These are phyloP conservation scores for Aquatica leii DNA, from an alignment of 2,888 invertebrate genomes.

Conservation along the genomic window DNA sequence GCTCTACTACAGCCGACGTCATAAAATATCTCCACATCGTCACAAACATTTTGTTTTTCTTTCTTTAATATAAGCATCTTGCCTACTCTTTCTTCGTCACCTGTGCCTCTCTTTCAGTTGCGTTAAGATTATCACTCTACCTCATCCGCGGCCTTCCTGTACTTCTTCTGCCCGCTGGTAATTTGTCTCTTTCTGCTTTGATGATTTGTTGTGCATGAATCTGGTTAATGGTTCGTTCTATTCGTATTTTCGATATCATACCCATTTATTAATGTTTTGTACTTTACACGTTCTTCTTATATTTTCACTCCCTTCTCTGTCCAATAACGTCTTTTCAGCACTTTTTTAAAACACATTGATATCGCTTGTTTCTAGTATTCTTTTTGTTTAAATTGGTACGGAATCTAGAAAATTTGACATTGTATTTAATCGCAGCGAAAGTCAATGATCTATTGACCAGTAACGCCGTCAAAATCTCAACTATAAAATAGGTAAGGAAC, in stretches of 20 bases:
- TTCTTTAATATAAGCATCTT: not conserved
- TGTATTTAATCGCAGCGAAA: too few relatives aligned
- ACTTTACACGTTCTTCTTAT: slow-evolving; percentile 18
- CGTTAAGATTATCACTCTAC: slow-evolving; percentile 12
- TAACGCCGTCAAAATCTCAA: too few relatives aligned
- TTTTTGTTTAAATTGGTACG: too few relatives aligned
- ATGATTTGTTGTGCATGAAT: slow-evolving; percentile 17
- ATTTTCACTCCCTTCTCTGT: slow-evolving; percentile 25
- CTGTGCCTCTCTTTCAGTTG: not conserved
- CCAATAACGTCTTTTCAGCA: slow-evolving; percentile 18
- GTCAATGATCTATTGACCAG: too few relatives aligned
- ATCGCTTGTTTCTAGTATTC: not conserved
- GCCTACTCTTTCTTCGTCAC: slow-evolving; percentile 5
- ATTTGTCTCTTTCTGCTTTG: slow-evolving; percentile 23
- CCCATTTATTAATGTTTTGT: slow-evolving; percentile 22
- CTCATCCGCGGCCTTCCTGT: slow-evolving; percentile 16
- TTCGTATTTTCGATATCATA: slow-evolving; percentile 22
- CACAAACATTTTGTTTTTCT: slow-evolving; percentile 12
- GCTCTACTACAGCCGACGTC: too few relatives aligned
- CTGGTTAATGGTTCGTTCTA: slow-evolving; percentile 16
- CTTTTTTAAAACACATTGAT: slow-evolving; percentile 17
- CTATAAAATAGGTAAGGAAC: too few relatives aligned
- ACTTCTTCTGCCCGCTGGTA: slow-evolving; percentile 11
- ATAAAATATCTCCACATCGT: too few relatives aligned
- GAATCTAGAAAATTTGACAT: too few relatives aligned